Conservation (phyloP, 1,140 invertebrate genomes). For the Drosophila pallidifrons region DNA sequence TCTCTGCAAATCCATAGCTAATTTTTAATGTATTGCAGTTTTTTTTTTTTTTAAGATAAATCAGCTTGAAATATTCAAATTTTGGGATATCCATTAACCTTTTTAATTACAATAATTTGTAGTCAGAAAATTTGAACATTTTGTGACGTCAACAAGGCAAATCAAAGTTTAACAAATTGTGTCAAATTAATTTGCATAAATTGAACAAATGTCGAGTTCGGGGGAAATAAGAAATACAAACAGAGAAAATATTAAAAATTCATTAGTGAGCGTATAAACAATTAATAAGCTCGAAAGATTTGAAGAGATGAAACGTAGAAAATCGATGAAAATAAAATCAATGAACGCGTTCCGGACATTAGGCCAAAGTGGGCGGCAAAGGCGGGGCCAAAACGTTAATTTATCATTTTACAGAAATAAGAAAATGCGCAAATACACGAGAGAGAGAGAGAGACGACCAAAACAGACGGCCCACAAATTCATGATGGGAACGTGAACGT, state of each 20-base stretch:
- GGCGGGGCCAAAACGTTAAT: constrained; percentile 31
- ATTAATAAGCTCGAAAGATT: constrained; percentile 48
- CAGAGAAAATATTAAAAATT: constrained; percentile 68
- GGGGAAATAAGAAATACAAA: neutral
- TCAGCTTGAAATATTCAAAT: too few relatives aligned
- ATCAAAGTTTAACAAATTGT: constrained; percentile 37
- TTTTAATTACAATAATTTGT: too few relatives aligned
- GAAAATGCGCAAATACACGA: constrained; percentile 33
- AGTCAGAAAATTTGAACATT: neutral
- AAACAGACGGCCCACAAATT: constrained; percentile 66
- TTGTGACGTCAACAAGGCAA: constrained; percentile 16
- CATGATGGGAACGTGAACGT: constrained; percentile 32
- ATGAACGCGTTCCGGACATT: constrained; percentile 57
- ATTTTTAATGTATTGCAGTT: too few relatives aligned
- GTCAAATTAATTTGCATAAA: constrained; percentile 74
- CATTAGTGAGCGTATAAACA: constrained; percentile 66
- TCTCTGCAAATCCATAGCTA: too few relatives aligned
- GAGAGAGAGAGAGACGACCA: constrained; percentile 2
- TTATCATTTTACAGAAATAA: constrained; percentile 43
- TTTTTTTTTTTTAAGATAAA: too few relatives aligned
- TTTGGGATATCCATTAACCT: too few relatives aligned
- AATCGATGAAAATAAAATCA: constrained; percentile 60
- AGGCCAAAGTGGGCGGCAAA: constrained; percentile 33
- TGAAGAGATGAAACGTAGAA: constrained; percentile 48
- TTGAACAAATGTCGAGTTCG: constrained; percentile 1